A percentile compares a stretch with the other conserved stretches of the same genome.
These are phyloP conservation scores for Tachina grossa DNA, from an alignment of 2,888 invertebrate species.

Conservation along the genomic window DNA sequence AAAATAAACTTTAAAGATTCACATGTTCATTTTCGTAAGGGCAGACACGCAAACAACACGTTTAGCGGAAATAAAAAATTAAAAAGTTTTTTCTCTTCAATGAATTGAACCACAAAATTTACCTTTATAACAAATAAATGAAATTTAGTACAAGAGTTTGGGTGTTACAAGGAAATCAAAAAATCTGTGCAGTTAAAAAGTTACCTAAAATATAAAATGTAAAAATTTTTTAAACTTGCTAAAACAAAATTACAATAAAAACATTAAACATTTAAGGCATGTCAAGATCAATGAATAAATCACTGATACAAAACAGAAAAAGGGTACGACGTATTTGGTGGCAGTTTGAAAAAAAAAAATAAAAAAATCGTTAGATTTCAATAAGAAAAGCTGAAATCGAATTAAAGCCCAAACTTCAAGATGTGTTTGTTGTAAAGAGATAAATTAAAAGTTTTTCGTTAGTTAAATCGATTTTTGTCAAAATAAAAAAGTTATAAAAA, in stretches of 20 bases:
- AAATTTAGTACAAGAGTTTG: slow-evolving; percentile 28
- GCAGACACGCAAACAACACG: slow-evolving; percentile 34
- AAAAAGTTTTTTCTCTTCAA: slow-evolving; percentile 15
- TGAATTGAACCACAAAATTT: slow-evolving; percentile 31
- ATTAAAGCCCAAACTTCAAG: not conserved
- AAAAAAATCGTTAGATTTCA: not conserved
- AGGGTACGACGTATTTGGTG: not conserved
- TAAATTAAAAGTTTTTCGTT: not conserved
- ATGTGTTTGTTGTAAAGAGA: not conserved
- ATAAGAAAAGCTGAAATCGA: slow-evolving; percentile 8
- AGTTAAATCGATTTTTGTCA: not conserved
- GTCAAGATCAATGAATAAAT: slow-evolving; percentile 55
- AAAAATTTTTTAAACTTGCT: slow-evolving; percentile 42
- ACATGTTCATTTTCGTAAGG: not conserved
- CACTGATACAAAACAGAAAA: slow-evolving; percentile 9
- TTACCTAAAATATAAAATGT: slow-evolving; percentile 21
- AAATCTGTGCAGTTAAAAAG: slow-evolving; percentile 12
- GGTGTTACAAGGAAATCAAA: slow-evolving; percentile 52
- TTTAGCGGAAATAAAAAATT: slow-evolving; percentile 45
- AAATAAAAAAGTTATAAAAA: too few species aligned
- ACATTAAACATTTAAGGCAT: slow-evolving; percentile 59
- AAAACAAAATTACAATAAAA: slow-evolving; percentile 48
- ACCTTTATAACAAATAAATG: not conserved
- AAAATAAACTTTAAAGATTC: not conserved
- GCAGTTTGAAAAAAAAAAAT: not conserved